phyloP scores from a whole-genome alignment of 2,888 invertebrate species.

The Perizoma flavofasciatum region DNA sequence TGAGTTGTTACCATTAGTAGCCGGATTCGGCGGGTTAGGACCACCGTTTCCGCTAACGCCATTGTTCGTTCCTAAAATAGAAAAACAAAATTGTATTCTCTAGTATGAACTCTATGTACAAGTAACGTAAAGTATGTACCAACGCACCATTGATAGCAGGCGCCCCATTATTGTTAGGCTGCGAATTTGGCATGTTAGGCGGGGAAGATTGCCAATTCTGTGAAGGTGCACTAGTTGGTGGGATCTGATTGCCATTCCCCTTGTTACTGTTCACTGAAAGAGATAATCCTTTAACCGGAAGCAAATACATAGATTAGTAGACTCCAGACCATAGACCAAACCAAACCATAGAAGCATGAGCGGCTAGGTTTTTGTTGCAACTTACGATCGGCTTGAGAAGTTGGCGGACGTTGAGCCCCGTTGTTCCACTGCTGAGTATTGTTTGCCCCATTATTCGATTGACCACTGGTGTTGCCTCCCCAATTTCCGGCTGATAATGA shows the following conservation, averaged over 20 bases:
- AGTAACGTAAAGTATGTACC: conserved; percentile 21
- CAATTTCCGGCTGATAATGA: conserved; percentile 75
- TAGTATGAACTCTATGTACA: conserved; percentile 5
- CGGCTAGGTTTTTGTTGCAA: conserved; percentile 23
- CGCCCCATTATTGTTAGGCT: conserved; percentile 77
- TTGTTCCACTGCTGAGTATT: conserved; percentile 82
- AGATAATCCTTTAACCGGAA: conserved; percentile 46
- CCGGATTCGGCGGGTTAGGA: conserved; percentile 73
- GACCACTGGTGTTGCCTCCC: conserved; percentile 76
- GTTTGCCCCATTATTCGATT: conserved; percentile 73
- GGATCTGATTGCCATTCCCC: conserved; percentile 72
- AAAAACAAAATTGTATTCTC: conserved; percentile 10
- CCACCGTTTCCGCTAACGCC: conserved; percentile 71
- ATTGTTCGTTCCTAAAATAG: conserved; percentile 67
- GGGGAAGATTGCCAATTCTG: conserved; percentile 76
- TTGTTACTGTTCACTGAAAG: conserved; percentile 81
- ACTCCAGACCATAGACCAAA: conserved; percentile 15
- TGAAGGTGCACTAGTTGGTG: conserved; percentile 71
- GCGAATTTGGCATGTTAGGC: conserved; percentile 77
- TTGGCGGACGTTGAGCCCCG: conserved; percentile 77
- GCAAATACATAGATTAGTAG: conserved; percentile 26
- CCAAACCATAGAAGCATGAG: conserved; percentile 43
- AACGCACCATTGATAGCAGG: conserved; percentile 71
- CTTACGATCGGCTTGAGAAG: conserved; percentile 79
- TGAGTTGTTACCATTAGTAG: conserved; percentile 65